phyloP scores from a whole-genome alignment of 2,888 invertebrate genomes.

The Calliphora vomitoria region DNA sequence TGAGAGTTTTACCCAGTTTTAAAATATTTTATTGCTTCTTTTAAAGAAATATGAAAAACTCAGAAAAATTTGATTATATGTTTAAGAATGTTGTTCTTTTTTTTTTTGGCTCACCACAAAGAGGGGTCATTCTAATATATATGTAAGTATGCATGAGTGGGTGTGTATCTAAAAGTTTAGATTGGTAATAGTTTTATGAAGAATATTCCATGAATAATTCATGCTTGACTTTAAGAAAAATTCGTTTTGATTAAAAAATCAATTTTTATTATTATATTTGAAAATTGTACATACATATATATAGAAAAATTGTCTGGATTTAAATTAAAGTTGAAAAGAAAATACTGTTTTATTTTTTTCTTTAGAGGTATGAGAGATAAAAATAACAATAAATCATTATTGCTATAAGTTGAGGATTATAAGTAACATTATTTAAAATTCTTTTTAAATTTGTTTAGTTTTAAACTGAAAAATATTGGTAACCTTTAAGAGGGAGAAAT shows the following conservation, averaged over 20 bases:
- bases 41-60: too few relatives aligned
- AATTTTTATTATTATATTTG: constrained; percentile 46
- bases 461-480: not conserved
- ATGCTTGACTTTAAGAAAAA: constrained; percentile 46
- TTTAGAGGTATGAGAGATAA: not conserved
- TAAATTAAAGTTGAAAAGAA: not conserved
- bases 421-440: not conserved
- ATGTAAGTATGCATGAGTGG: not conserved
- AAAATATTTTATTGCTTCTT: too few relatives aligned
- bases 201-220: constrained; percentile 53
- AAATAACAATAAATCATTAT: not conserved
- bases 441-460: not conserved
- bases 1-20: too few relatives aligned
- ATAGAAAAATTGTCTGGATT: not conserved
- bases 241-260: constrained; percentile 47
- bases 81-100: too few relatives aligned
- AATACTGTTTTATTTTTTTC: not conserved
- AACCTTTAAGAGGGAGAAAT: too few relatives aligned
- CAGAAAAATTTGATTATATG: too few relatives aligned
- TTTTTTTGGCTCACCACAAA: too few relatives aligned
- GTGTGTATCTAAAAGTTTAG: not conserved
- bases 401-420: not conserved
- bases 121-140: too few relatives aligned
- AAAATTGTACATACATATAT: not conserved
- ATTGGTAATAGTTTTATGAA: constrained; percentile 26